Percentiles rank a stretch among this genome's conserved stretches.
Evolutionary conservation across 2,797 vertebrate species (phyloP).

Genomic region (Hapalemur alaotrensis): DNA sequence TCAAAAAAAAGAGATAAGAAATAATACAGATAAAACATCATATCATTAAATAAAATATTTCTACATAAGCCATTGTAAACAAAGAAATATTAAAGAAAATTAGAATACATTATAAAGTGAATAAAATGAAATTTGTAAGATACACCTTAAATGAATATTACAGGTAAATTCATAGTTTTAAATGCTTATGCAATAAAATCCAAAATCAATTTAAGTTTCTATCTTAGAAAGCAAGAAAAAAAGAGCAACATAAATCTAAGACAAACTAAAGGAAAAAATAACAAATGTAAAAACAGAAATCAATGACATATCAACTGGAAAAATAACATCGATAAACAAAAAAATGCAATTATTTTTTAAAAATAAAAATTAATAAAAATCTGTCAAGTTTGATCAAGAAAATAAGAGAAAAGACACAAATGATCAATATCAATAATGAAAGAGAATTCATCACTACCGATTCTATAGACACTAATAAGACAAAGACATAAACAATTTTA

Average conservation of each 20-base stretch:
- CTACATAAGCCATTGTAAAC: background rate
- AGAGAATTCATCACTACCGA: background rate
- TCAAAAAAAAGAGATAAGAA: background rate
- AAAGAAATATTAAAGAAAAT: background rate
- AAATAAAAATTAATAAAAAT: background rate
- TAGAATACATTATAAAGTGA: background rate
- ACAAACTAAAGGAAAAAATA: background rate
- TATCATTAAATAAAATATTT: background rate
- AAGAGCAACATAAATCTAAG: background rate
- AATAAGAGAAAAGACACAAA: background rate
- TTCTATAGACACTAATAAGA: background rate
- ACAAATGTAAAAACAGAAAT: background rate
- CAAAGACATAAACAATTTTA: background rate
- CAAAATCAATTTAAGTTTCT: background rate
- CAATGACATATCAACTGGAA: background rate
- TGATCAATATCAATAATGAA: background rate
- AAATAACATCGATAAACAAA: background rate
- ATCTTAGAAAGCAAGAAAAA: background rate
- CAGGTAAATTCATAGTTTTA: background rate
- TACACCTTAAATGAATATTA: background rate
- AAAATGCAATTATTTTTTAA: background rate
- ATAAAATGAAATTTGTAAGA: background rate
- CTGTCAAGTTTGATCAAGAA: background rate
- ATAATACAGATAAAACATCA: background rate
- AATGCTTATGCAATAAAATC: background rate